A percentile compares a stretch with the other conserved stretches of the same genome.
Evolutionary conservation across 2,113 vertebrate species (phyloP).

Genomic region (Ictalurus punctatus): DNA sequence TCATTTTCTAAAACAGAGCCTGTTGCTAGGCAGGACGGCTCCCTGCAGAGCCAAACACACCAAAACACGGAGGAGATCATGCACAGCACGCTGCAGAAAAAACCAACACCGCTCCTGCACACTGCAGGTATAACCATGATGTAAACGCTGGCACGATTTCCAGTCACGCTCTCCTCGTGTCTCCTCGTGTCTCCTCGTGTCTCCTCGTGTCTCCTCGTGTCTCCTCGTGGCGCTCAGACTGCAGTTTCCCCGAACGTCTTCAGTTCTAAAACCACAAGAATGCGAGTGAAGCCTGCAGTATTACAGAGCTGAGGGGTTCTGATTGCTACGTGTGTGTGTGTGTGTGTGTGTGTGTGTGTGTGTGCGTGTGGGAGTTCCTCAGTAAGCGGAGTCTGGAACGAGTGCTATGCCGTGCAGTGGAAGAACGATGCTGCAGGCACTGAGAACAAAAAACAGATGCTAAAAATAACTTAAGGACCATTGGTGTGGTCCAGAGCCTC

Average conservation of each 20-base stretch:
- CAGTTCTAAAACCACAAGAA: constrained; percentile 31
- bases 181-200: background rate
- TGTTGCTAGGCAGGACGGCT: constrained; percentile 16
- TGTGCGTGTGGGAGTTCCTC: background rate
- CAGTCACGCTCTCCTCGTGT: background rate
- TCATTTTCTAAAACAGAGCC: constrained; percentile 19
- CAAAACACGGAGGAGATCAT: background rate
- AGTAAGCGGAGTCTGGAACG: background rate
- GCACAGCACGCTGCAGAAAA: background rate
- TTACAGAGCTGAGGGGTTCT: background rate
- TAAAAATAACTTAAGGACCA: constrained; percentile 47
- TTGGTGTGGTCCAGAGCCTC: constrained; percentile 24
- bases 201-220: background rate
- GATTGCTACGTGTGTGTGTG: background rate
- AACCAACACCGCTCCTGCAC: background rate
- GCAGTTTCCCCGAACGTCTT: background rate
- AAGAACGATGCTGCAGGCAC: background rate
- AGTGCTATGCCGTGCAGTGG: background rate
- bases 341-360: background rate
- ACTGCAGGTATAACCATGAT: background rate
- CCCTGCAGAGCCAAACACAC: background rate
- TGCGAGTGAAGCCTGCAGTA: background rate
- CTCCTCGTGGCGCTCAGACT: background rate
- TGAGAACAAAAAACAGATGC: background rate
- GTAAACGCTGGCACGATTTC: no score